Conservation (phyloP, 1,140 invertebrate species). For the Halyomorpha halys region DNA sequence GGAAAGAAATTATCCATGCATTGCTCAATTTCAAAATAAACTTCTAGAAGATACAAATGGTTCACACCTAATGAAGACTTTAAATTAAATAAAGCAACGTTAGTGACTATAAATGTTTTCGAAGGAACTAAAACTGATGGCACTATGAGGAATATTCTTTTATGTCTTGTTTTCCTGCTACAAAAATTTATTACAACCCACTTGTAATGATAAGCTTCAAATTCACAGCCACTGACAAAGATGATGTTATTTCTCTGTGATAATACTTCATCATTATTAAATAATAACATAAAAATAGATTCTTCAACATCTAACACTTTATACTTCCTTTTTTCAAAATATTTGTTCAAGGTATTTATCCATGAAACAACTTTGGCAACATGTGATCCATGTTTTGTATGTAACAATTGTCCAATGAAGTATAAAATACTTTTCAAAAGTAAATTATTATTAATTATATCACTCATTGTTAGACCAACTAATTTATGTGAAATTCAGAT, state of each 20-base stretch:
- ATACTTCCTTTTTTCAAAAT: background rate
- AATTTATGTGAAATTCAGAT: too few species aligned
- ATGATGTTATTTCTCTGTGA: constrained; percentile 1
- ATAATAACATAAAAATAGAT: constrained; percentile 3
- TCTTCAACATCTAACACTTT: constrained; percentile 9
- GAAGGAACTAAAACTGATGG: background rate
- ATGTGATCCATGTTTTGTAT: background rate
- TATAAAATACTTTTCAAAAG: too few species aligned
- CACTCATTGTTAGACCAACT: too few species aligned
- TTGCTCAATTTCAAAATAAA: too few species aligned
- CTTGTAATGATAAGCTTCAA: constrained; percentile 6
- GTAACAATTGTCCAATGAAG: too few species aligned
- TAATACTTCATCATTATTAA: background rate
- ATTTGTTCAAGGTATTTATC: background rate
- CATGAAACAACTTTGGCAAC: background rate
- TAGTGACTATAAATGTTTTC: background rate
- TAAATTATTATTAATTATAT: too few species aligned
- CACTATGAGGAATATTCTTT: background rate
- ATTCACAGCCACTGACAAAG: background rate
- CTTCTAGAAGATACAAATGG: too few species aligned
- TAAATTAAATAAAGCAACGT: background rate
- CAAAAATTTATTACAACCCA: background rate
- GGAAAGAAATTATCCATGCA: background rate
- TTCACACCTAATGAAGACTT: background rate
- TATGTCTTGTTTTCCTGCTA: too few species aligned